Evolutionary conservation across 1,140 invertebrate genomes (phyloP).

Genomic region (Drosophila bipectinata): DNA sequence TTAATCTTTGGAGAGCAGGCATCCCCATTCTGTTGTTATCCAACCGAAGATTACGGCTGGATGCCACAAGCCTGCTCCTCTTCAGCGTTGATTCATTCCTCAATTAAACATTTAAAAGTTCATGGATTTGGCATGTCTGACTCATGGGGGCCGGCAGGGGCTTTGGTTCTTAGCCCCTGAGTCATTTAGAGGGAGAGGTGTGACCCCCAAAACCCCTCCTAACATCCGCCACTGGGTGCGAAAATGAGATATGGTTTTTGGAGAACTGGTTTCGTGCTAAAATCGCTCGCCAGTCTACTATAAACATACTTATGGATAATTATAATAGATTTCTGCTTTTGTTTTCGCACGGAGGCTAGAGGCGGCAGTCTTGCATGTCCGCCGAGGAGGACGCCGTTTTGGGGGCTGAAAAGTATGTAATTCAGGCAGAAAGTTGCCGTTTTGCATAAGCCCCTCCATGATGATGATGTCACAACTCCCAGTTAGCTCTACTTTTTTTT

Average conservation of each 20-base stretch:
- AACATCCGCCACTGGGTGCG: neutral
- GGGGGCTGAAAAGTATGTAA: neutral
- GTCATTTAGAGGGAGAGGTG: neutral
- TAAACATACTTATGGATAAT: neutral
- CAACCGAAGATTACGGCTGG: slow-evolving; percentile 17
- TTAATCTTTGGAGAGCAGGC: slow-evolving; percentile 42
- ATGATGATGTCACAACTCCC: slow-evolving; percentile 51
- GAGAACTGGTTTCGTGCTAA: slow-evolving; percentile 52
- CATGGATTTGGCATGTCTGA: slow-evolving; percentile 39
- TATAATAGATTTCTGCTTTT: slow-evolving; percentile 55
- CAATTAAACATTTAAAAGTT: slow-evolving; percentile 45
- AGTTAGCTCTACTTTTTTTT: slow-evolving; percentile 35
- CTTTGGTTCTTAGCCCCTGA: neutral
- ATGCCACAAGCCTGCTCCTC: slow-evolving; percentile 28
- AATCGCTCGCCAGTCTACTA: slow-evolving; percentile 9
- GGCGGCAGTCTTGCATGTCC: slow-evolving; percentile 63
- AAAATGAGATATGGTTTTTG: slow-evolving; percentile 14
- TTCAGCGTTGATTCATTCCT: slow-evolving; percentile 57
- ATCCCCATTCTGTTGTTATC: neutral
- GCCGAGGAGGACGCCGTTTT: slow-evolving; percentile 26
- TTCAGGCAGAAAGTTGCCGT: slow-evolving; percentile 1
- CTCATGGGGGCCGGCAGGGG: slow-evolving; percentile 33
- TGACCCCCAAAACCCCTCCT: neutral
- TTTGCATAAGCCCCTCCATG: slow-evolving; percentile 47
- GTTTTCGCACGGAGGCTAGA: slow-evolving; percentile 40